Percentiles rank a stretch among this genome's conserved stretches.
Conservation (phyloP, 2,113 vertebrate genomes). For the Burhinus oedicnemus region DNA sequence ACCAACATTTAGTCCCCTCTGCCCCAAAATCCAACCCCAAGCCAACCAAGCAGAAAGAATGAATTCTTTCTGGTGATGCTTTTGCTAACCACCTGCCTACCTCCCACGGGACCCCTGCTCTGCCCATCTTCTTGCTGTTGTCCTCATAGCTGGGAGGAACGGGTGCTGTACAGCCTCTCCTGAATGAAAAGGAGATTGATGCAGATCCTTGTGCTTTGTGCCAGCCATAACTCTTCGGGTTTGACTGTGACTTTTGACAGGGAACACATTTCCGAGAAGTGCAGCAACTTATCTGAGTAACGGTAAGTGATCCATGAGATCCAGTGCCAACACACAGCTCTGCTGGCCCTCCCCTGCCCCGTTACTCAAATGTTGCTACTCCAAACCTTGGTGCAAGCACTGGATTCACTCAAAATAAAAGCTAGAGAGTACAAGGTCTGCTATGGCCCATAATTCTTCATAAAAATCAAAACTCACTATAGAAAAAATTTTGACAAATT, state of each 20-base stretch:
- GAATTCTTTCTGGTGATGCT: not conserved
- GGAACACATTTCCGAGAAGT: not conserved
- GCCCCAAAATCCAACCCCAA: not conserved
- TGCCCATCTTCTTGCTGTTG: fast-evolving
- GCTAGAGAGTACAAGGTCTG: not conserved
- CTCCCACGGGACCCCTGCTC: not conserved
- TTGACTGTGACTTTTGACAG: not conserved
- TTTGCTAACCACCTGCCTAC: not conserved
- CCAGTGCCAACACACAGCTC: not conserved
- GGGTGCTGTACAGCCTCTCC: not conserved
- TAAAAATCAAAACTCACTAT: not conserved
- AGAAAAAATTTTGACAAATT: not conserved
- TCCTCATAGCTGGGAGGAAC: not conserved
- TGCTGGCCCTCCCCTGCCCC: not conserved
- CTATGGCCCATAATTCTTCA: not conserved
- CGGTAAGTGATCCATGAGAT: not conserved
- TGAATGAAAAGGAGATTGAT: not conserved
- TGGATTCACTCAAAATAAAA: not conserved
- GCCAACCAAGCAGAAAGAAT: not conserved
- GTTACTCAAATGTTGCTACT: not conserved
- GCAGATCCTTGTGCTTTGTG: not conserved
- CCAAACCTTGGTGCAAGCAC: not conserved
- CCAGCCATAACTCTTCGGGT: not conserved
- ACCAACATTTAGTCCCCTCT: not conserved
- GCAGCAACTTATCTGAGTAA: not conserved